These are phyloP conservation scores for Gymnocypris eckloni DNA, from an alignment of 2,797 vertebrate genomes.

Conservation along the genomic window DNA sequence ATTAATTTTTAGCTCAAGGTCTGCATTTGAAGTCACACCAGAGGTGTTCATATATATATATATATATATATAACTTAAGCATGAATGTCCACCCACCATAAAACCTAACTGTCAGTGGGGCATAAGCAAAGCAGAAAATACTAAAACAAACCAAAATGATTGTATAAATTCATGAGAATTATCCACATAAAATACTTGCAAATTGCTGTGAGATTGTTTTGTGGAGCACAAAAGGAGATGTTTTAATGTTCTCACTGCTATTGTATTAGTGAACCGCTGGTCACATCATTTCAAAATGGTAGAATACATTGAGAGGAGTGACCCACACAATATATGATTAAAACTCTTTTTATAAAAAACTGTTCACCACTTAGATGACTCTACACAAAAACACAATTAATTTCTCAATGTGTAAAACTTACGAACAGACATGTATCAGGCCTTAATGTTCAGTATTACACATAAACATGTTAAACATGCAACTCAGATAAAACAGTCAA, in stretches of 20 bases:
- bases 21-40: too few relatives aligned
- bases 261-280: background rate
- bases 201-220: background rate
- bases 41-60: too few relatives aligned
- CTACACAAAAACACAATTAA: background rate
- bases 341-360: background rate
- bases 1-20: too few relatives aligned
- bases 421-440: background rate
- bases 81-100: background rate
- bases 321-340: background rate
- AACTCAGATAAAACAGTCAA: background rate
- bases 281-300: background rate
- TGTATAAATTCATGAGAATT: background rate
- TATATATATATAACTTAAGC: background rate
- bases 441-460: background rate
- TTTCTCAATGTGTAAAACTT: background rate
- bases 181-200: background rate
- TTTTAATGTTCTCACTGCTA: background rate
- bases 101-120: background rate
- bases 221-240: background rate
- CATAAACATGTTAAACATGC: background rate
- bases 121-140: background rate
- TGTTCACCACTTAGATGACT: background rate
- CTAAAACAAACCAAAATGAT: background rate
- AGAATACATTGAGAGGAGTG: background rate